A percentile compares a stretch with the other conserved stretches of the same genome.
These are phyloP conservation scores for Diplodus sargus DNA, from an alignment of 2,797 vertebrate species.

Conservation along the genomic window DNA sequence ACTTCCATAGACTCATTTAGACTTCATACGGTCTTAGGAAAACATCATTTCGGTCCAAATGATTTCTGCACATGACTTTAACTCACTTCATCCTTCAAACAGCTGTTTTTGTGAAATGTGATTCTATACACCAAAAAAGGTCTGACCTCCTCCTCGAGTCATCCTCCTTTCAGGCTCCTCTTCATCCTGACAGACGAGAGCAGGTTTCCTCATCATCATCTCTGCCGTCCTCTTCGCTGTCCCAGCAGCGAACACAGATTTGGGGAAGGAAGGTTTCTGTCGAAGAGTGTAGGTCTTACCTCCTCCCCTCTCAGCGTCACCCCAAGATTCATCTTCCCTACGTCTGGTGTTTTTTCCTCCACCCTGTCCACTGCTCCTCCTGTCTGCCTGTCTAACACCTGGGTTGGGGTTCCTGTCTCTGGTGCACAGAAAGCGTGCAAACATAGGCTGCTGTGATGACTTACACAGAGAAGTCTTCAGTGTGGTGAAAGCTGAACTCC, in stretches of 20 bases:
- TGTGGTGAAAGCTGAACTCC: slow-evolving; percentile 34
- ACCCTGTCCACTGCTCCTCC: slow-evolving; percentile 24
- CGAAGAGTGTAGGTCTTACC: neutral
- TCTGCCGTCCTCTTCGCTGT: slow-evolving; percentile 84
- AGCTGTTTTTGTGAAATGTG: neutral
- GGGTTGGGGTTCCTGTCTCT: slow-evolving; percentile 36
- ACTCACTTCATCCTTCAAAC: neutral
- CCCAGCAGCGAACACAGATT: slow-evolving; percentile 87
- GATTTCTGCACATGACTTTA: neutral
- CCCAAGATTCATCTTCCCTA: neutral
- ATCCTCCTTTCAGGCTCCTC: neutral
- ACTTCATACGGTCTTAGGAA: neutral
- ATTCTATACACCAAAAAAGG: neutral
- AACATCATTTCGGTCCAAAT: neutral
- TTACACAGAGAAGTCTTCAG: slow-evolving; percentile 12
- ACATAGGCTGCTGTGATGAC: neutral
- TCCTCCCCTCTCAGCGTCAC: neutral
- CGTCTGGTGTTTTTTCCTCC: neutral
- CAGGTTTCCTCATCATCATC: slow-evolving; percentile 63
- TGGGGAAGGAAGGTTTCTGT: slow-evolving; percentile 51
- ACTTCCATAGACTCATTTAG: neutral
- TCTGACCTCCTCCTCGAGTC: slow-evolving; percentile 38
- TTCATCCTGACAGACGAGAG: slow-evolving; percentile 10
- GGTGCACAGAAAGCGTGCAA: slow-evolving; percentile 60
- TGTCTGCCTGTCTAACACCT: slow-evolving; percentile 19